phyloP scores from a whole-genome alignment of 2,797 vertebrate species.

The Psittacula echo region DNA sequence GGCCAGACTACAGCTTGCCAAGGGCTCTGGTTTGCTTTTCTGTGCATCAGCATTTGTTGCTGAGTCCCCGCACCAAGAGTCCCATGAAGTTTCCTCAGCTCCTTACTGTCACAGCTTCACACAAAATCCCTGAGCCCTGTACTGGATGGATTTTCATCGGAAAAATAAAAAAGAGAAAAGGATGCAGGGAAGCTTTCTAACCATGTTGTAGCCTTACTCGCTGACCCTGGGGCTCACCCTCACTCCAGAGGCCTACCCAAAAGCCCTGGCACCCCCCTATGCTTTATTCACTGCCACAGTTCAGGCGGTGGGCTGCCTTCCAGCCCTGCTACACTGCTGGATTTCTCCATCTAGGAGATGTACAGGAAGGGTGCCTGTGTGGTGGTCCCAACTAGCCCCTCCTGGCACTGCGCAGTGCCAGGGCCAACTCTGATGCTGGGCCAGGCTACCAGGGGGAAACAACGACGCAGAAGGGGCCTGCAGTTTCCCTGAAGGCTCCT shows the following conservation, averaged over 20 bases:
- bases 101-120: neutral
- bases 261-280: neutral
- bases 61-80: neutral
- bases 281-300: neutral
- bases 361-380: neutral
- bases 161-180: neutral
- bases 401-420: accelerated
- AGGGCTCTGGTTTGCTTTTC: neutral
- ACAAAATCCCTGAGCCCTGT: neutral
- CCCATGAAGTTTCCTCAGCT: neutral
- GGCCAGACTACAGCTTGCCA: neutral
- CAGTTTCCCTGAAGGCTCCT: neutral
- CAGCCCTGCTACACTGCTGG: neutral
- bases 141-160: neutral
- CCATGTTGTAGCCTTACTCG: neutral
- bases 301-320: neutral
- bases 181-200: neutral
- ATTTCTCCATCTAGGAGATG: neutral
- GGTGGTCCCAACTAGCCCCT: neutral
- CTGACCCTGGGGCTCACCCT: neutral
- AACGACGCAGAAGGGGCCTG: neutral
- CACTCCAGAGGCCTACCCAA: neutral
- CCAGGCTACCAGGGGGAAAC: neutral
- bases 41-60: neutral
- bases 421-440: neutral